Percentiles rank a stretch among this genome's conserved stretches.
phyloP scores from a whole-genome alignment of 1,140 invertebrate species.

The Magallana angulata region DNA sequence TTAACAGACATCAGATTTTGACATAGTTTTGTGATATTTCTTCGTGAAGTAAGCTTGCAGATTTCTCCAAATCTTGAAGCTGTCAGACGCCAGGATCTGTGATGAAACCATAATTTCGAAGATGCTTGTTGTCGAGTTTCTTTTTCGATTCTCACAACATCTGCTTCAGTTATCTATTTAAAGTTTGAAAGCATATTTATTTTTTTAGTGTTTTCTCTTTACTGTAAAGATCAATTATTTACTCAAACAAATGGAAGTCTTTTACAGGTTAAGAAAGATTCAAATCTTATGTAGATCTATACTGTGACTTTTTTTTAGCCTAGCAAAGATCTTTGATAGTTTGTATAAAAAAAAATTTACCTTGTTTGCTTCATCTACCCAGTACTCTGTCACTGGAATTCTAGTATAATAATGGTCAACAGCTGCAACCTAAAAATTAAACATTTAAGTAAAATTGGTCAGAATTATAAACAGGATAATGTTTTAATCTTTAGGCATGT shows the following conservation, averaged over 20 bases:
- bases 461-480: too few relatives aligned
- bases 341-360: neutral
- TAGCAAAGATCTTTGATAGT: neutral
- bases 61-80: conserved; percentile 37
- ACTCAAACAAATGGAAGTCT: too few relatives aligned
- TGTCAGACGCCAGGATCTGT: conserved; percentile 28
- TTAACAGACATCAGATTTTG: neutral
- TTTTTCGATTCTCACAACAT: neutral
- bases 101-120: conserved; percentile 7
- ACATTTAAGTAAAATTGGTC: too few relatives aligned
- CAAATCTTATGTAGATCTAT: too few relatives aligned
- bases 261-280: too few relatives aligned
- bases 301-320: neutral
- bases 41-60: conserved; percentile 17
- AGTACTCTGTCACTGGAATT: neutral
- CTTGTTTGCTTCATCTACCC: neutral
- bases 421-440: neutral
- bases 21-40: conserved; percentile 7
- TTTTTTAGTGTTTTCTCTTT: neutral
- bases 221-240: too few relatives aligned
- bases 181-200: neutral
- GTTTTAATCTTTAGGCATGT: too few relatives aligned
- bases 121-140: conserved; percentile 19
- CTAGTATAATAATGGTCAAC: neutral
- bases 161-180: conserved; percentile 14